Evolutionary conservation across 2,113 vertebrate genomes (phyloP).

Genomic region (Zosterops lateralis): DNA sequence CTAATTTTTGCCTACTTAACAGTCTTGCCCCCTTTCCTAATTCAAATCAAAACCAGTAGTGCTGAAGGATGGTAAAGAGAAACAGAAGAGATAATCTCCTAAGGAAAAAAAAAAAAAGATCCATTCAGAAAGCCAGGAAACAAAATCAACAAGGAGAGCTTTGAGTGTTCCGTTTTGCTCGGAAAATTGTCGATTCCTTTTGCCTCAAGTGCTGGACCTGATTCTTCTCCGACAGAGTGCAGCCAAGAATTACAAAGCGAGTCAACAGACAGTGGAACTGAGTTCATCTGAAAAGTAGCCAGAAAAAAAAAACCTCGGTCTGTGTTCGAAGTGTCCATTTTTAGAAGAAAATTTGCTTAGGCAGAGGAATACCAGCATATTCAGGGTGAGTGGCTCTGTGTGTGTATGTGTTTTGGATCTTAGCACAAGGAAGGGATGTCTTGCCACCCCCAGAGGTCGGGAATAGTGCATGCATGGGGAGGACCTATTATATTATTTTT

Average conservation of each 20-base stretch:
- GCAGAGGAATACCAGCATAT: slow-evolving; percentile 21
- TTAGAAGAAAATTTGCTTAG: slow-evolving; percentile 54
- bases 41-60: neutral
- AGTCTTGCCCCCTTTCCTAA: neutral
- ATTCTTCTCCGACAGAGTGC: slow-evolving; percentile 50
- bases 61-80: neutral
- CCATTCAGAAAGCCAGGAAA: slow-evolving; percentile 4
- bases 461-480: slow-evolving; percentile 68
- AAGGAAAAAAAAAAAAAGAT: neutral
- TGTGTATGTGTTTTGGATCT: slow-evolving; percentile 45
- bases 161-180: slow-evolving; percentile 16
- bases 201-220: slow-evolving; percentile 2
- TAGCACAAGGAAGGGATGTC: slow-evolving; percentile 51
- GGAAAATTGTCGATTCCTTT: neutral
- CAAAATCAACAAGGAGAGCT: slow-evolving; percentile 20
- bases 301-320: neutral
- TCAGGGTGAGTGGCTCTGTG: slow-evolving; percentile 38
- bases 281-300: slow-evolving; percentile 41
- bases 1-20: neutral
- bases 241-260: slow-evolving; percentile 54
- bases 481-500: slow-evolving; percentile 73
- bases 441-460: slow-evolving; percentile 63
- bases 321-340: slow-evolving; percentile 11
- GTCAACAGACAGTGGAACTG: slow-evolving; percentile 48
- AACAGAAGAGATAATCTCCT: neutral